A percentile compares a stretch with the other conserved stretches of the same genome.
Evolutionary conservation across 2,888 invertebrate species (phyloP).

Genomic region (Rhagium mordax): DNA sequence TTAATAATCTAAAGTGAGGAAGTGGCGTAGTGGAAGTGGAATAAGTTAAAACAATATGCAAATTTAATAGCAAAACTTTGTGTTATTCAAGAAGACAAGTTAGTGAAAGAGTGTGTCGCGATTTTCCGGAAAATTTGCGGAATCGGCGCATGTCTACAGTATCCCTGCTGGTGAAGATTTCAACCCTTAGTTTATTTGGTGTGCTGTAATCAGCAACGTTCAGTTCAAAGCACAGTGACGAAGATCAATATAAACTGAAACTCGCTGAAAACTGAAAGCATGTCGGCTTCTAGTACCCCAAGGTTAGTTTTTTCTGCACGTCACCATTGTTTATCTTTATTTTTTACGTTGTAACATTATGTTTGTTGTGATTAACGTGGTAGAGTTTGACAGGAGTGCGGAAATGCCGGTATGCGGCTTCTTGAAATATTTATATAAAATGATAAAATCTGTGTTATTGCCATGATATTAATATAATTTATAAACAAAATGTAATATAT

Average conservation of each 20-base stretch:
- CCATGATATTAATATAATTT: neutral
- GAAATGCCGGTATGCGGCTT: constrained; percentile 31
- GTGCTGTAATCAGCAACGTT: constrained; percentile 48
- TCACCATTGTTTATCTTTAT: constrained; percentile 24
- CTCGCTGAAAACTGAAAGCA: constrained; percentile 45
- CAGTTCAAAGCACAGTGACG: constrained; percentile 44
- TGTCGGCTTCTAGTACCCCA: constrained; percentile 58
- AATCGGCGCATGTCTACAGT: constrained; percentile 38
- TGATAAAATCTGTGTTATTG: neutral
- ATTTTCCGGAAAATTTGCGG: constrained; percentile 27
- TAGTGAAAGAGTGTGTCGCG: neutral
- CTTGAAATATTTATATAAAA: constrained; percentile 7
- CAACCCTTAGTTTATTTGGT: constrained; percentile 43
- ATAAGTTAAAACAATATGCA: neutral
- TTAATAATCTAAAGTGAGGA: neutral
- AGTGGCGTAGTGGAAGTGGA: neutral
- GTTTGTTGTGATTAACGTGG: constrained; percentile 2
- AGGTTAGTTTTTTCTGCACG: constrained; percentile 52
- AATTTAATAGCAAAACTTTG: neutral
- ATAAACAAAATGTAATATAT: neutral
- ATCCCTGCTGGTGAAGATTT: constrained; percentile 26
- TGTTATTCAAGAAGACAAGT: neutral
- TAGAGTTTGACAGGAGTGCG: neutral
- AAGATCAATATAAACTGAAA: constrained; percentile 36
- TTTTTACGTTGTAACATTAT: neutral